Percentiles rank a stretch among this genome's conserved stretches.
Conservation (phyloP, 2,797 vertebrate species). For the Sebastes oblongus region DNA sequence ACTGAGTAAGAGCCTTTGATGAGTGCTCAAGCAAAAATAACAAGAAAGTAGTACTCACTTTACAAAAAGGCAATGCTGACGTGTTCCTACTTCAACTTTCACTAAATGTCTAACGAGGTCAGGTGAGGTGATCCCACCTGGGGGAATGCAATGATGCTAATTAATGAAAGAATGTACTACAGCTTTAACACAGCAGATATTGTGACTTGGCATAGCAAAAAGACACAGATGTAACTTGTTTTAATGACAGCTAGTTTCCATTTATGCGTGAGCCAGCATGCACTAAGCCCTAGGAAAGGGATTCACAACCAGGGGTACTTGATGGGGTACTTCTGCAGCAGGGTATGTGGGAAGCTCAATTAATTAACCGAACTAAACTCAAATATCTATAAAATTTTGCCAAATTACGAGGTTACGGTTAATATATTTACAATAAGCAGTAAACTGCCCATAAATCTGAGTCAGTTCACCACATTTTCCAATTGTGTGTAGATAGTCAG, state of each 20-base stretch:
- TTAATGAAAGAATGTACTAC: background rate
- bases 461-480: no score
- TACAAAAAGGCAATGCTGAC: background rate
- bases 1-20: conserved; percentile 16
- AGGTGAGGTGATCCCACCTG: background rate
- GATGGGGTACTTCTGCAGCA: background rate
- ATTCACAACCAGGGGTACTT: background rate
- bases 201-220: background rate
- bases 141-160: background rate
- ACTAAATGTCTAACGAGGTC: background rate
- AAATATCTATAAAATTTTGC: background rate
- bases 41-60: background rate
- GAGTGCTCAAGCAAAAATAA: conserved; percentile 18
- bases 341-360: background rate
- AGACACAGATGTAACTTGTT: background rate
- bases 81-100: background rate
- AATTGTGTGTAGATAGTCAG: no score
- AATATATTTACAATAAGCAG: no score
- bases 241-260: background rate
- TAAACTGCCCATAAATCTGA: no score
- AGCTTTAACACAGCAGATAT: background rate
- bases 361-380: no score
- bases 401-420: no score
- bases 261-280: background rate
- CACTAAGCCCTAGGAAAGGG: background rate